Conservation (phyloP, 2,888 invertebrate species). For the Lasioglossum calceatum region DNA sequence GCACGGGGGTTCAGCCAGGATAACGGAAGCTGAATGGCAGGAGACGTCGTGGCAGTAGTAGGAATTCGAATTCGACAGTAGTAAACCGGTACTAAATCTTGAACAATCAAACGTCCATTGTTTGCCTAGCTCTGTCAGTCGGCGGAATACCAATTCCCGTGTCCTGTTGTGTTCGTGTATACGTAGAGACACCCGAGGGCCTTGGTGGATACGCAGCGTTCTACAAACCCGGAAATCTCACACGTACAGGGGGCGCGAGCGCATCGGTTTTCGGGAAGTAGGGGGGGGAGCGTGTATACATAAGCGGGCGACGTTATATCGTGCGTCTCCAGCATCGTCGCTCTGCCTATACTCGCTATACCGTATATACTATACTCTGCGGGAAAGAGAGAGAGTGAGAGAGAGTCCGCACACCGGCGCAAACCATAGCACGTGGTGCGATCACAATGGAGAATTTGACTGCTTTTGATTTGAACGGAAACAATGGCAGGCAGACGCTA, state of each 20-base stretch:
- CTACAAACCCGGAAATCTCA: conserved; percentile 37
- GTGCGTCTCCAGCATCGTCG: conserved; percentile 54
- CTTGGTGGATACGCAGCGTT: conserved; percentile 35
- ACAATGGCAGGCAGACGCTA: conserved; percentile 78
- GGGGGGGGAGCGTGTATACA: conserved; percentile 21
- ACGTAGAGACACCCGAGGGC: conserved; percentile 40
- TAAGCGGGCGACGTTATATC: conserved; percentile 53
- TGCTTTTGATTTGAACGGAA: conserved; percentile 80
- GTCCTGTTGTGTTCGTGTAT: conserved; percentile 56
- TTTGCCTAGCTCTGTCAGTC: conserved; percentile 79
- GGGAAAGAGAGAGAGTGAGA: background rate
- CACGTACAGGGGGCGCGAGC: conserved; percentile 28
- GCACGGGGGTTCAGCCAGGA: conserved; percentile 15
- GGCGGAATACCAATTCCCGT: conserved; percentile 76
- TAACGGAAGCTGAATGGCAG: conserved; percentile 40
- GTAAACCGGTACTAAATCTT: conserved; percentile 81
- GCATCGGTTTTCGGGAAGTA: conserved; percentile 27
- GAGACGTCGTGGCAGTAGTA: conserved; percentile 60
- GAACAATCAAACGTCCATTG: conserved; percentile 82
- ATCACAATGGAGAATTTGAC: conserved; percentile 79
- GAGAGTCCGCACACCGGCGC: conserved; percentile 25
- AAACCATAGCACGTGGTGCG: conserved; percentile 59
- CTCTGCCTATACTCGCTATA: conserved; percentile 8
- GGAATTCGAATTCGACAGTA: conserved; percentile 78
- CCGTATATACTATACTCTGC: background rate